Evolutionary conservation across 2,797 vertebrate genomes (phyloP), one percentile per base, ranked within the genome.

Genomic region (Channa striata): DNA sequence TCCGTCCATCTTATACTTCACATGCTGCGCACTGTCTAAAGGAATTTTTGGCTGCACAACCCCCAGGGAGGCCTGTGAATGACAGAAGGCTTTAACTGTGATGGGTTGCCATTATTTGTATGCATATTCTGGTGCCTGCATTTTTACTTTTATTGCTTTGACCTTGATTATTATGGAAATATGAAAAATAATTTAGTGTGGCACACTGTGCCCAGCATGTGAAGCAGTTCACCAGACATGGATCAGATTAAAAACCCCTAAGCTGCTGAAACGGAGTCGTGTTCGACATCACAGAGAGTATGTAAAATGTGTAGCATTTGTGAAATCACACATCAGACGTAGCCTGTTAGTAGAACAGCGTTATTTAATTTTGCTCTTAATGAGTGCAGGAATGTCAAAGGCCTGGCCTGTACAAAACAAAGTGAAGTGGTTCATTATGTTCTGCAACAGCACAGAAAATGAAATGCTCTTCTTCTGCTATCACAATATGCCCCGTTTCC

Each of bases 141-240:
- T 70, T 78, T 71, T 60, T 34, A 51, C 25, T 68, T 68, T 47
- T 63, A 83, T 79, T 52, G 69, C 62, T 81, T 70, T 71, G 65
- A 76, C 58, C 44, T 67, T 69, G 56, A 48, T 72, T 37, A 46
- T 58, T 64, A 61, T 58, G 53, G 48, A 65, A 67, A 69, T 64
- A 40, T 62, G 7, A 73, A 57, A 73, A 53, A 56, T 62, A 30
- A 76, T 62, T 52, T 21, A 13, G 39, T 61, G 64, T 33, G 53
- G 12, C 21, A 19, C 21, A 11, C 11, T 50, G 36, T 21, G 4
- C 46, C 39, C 17, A 25, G 43, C 9, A 30, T 59, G 43, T 33
- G 43, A 52, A 54, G 19, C 10, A 8, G 17, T 37, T 59, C 42
- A 17, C 34, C 1, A 5, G 21, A 74, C 65, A 57, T 44, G 2